Conservation (phyloP, 2,797 vertebrate species). For the Myioborus melanocephalus region DNA sequence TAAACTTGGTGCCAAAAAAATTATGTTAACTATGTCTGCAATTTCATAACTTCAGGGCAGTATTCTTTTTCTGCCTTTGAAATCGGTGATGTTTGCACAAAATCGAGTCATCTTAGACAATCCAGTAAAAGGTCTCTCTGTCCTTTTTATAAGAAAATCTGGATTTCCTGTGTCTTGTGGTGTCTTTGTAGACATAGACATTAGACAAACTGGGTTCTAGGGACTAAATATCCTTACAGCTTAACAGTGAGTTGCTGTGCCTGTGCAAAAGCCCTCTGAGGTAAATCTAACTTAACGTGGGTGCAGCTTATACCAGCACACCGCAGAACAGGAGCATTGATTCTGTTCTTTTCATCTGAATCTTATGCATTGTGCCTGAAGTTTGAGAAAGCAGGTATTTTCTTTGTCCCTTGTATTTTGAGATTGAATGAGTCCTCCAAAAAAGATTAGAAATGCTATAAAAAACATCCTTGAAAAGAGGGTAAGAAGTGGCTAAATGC, state of each 20-base stretch:
- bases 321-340: not conserved
- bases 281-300: not conserved
- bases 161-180: not conserved
- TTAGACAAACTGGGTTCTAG: not conserved
- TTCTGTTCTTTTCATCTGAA: not conserved
- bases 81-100: not conserved
- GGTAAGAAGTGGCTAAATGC: not conserved
- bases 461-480: not conserved
- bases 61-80: constrained; percentile 21
- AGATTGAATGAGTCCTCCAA: not conserved
- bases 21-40: constrained; percentile 27
- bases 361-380: not conserved
- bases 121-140: not conserved
- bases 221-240: not conserved
- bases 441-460: not conserved
- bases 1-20: constrained; percentile 62
- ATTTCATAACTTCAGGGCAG: constrained; percentile 21
- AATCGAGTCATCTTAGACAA: not conserved
- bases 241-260: not conserved
- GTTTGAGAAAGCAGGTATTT: not conserved
- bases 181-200: not conserved
- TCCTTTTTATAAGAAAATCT: not conserved
- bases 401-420: not conserved
- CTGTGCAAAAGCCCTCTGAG: not conserved
- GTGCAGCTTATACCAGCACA: not conserved